A percentile compares a stretch with the other conserved stretches of the same genome.
These are phyloP conservation scores for Daphoenositta chrysoptera DNA, from an alignment of 2,113 vertebrate genomes.

Conservation along the genomic window DNA sequence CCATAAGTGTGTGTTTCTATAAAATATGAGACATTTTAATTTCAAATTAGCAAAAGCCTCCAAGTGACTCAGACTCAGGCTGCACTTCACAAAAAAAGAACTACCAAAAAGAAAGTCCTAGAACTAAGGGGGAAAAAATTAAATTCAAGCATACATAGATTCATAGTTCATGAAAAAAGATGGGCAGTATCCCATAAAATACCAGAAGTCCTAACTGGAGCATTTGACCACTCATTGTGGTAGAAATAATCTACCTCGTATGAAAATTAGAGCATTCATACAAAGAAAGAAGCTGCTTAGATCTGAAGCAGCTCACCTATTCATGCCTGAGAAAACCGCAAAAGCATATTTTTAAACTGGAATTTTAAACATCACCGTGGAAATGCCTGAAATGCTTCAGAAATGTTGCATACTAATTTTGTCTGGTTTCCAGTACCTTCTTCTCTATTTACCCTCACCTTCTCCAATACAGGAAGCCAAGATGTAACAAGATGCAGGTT, in stretches of 20 bases:
- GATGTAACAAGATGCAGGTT: constrained; percentile 95
- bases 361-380: neutral
- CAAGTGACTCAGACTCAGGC: neutral
- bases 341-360: neutral
- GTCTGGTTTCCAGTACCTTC: neutral
- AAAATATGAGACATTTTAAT: neutral
- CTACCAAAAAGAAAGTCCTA: neutral
- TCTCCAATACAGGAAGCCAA: constrained; percentile 93
- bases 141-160: neutral
- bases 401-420: neutral
- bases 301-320: neutral
- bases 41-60: neutral
- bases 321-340: neutral
- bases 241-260: neutral
- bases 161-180: neutral
- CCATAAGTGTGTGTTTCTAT: neutral
- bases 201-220: neutral
- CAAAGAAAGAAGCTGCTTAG: neutral
- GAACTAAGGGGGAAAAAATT: neutral
- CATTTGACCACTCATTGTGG: neutral
- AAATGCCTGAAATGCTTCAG: neutral
- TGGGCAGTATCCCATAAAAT: neutral
- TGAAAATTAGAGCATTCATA: neutral
- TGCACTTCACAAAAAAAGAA: neutral
- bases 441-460: constrained; percentile 71